These are phyloP conservation scores for rabbit (Oryctolagus cuniculus) DNA, from an alignment of 2,113 vertebrate species.

Conservation along the genomic window DNA sequence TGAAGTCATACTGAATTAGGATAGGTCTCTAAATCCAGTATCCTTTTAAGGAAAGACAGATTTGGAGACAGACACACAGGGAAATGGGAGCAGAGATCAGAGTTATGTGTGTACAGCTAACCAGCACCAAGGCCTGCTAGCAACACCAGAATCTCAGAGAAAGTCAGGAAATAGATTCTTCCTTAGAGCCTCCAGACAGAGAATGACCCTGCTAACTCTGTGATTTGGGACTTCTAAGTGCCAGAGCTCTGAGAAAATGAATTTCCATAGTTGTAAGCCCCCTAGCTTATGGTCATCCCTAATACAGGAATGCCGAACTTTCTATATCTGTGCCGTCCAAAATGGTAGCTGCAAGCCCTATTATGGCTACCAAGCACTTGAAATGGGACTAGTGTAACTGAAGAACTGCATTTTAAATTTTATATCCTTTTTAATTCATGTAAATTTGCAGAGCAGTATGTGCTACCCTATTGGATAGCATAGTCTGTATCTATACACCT, in stretches of 20 bases:
- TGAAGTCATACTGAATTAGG: neutral
- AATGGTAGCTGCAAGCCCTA: neutral
- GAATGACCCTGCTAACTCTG: neutral
- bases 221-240: neutral
- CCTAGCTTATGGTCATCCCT: neutral
- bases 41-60: neutral
- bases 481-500: neutral
- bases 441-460: neutral
- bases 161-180: neutral
- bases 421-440: neutral
- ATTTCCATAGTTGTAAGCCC: neutral
- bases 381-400: neutral
- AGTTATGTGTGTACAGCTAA: fast-evolving
- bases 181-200: neutral
- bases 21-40: neutral
- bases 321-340: neutral
- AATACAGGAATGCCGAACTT: neutral
- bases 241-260: neutral
- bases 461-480: neutral
- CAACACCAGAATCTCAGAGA: neutral
- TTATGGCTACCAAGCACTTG: neutral
- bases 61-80: neutral
- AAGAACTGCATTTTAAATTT: neutral
- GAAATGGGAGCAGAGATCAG: neutral
- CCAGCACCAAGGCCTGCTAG: neutral